Percentiles rank a stretch among this genome's conserved stretches.
phyloP scores from a whole-genome alignment of 2,113 vertebrate species.

The Pungitius pungitius region DNA sequence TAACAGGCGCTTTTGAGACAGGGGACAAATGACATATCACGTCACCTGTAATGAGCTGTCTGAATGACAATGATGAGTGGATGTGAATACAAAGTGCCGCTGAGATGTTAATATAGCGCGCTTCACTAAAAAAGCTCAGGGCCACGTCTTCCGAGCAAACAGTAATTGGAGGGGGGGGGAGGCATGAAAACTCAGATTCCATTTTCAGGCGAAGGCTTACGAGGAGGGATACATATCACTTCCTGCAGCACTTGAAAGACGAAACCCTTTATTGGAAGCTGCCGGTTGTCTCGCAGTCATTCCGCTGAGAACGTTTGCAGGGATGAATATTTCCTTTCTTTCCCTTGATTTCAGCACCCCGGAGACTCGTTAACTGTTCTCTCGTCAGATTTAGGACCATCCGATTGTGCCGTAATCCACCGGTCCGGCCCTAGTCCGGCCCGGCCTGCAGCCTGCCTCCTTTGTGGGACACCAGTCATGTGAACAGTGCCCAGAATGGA shows the following conservation, averaged over 20 bases:
- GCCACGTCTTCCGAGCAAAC: conserved; percentile 45
- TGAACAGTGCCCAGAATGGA: conserved; percentile 67
- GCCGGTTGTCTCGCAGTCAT: conserved; percentile 2
- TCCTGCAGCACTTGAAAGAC: conserved; percentile 35
- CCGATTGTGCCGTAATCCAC: conserved; percentile 33
- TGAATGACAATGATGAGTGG: conserved; percentile 54
- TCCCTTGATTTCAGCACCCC: not conserved
- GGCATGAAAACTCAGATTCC: conserved; percentile 45
- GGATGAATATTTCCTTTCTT: not conserved
- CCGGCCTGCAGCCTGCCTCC: conserved; percentile 46
- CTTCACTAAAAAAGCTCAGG: conserved; percentile 42
- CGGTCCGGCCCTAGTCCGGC: conserved; percentile 23
- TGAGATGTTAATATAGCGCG: conserved; percentile 51
- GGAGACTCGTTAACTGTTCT: conserved; percentile 35
- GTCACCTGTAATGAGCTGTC: conserved; percentile 56
- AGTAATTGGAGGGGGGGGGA: conserved; percentile 21
- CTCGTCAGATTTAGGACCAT: conserved; percentile 21
- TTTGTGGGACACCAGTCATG: conserved; percentile 75
- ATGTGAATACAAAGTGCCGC: conserved; percentile 40
- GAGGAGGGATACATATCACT: conserved; percentile 34
- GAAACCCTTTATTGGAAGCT: conserved; percentile 32
- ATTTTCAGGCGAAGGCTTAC: conserved; percentile 32
- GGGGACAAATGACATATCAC: conserved; percentile 52
- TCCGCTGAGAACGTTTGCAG: conserved; percentile 9
- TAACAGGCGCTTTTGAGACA: conserved; percentile 43